Percentiles rank a stretch among this genome's conserved stretches.
phyloP scores from a whole-genome alignment of 2,113 vertebrate genomes.

The Plecotus auritus region DNA sequence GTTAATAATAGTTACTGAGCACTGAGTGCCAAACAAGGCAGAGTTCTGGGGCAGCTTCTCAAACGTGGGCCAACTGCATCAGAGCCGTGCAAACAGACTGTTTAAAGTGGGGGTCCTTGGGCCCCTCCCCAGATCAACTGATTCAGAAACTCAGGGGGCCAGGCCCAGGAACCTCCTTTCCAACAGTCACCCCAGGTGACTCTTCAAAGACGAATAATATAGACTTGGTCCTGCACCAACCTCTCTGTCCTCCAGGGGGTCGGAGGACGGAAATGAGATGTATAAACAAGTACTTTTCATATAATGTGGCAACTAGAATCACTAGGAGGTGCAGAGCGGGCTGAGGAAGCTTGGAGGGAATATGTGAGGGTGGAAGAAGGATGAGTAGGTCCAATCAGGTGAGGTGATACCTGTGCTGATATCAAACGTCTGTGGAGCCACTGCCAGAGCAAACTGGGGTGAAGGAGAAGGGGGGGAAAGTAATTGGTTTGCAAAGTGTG shows the following conservation, averaged over 20 bases:
- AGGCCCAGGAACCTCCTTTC: neutral
- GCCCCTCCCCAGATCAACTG: neutral
- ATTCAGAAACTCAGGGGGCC: neutral
- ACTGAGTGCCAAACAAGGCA: neutral
- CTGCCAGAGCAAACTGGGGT: neutral
- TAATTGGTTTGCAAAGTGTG: neutral
- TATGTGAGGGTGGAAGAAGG: neutral
- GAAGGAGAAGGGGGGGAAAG: neutral
- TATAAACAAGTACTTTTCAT: neutral
- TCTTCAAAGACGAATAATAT: neutral
- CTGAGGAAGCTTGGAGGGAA: neutral
- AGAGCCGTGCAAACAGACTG: neutral
- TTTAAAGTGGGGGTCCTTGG: neutral
- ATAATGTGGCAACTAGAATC: too few relatives aligned
- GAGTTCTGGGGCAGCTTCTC: neutral
- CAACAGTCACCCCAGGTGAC: neutral
- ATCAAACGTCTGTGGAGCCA: neutral
- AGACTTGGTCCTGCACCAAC: neutral
- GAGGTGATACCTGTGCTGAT: neutral
- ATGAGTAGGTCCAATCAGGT: neutral
- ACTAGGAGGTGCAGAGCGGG: neutral
- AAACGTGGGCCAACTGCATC: neutral
- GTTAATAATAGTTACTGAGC: neutral
- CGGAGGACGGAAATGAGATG: neutral
- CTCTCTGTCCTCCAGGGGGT: neutral